Base-by-base conservation (phyloP, 2,888 invertebrate species). In the Phania funesta region DNA sequence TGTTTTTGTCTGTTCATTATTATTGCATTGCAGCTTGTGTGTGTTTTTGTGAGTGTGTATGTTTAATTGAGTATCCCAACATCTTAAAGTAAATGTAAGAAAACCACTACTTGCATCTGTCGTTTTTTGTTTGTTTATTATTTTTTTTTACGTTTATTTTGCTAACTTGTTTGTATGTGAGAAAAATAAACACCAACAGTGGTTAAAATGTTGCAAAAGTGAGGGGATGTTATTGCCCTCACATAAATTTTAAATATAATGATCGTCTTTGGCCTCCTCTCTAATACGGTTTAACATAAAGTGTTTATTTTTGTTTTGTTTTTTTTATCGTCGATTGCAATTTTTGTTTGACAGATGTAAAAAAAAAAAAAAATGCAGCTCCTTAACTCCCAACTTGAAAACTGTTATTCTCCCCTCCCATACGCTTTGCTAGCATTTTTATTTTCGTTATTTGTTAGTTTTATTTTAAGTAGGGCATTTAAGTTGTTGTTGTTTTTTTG, bases 101-200 rank as follows among this genome's bases (percentile, higher is more conserved):
- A 65, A 79, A 73, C 78, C 78, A 79, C 78, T 73, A 79, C 71
- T 79, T 79, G 71, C 78, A 79, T 79, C 78, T 79, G 78, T 73
- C 78, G 71, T 73, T 79, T 78, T 16, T 52, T 62, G 5, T 46
- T 22, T 41, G 44, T 16, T 20, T 29, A 9, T 64, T 38, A 9
- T 60, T 60, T 48, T 38, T 24, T 38, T 76, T 58, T 20, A 3
- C 60, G 60, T 62, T 26, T 29, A 24, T 73, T 60, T 41, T 60
- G 58, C 75, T 41, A 58, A 67, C 58, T 64, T 73, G 38, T 20
- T 54, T 64, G 56, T 44, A 54, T 67, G 52, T 62, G 41, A 62
- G 62, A 74, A 64, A 46, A 26, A 46, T 41, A 60, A 29, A 62
- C 1, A 50, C 3, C n/a, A 16, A 70, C n/a, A 65, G 70, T 64